These are phyloP conservation scores for Mystacornis crossleyi DNA, from an alignment of 2,113 vertebrate species.

Conservation along the genomic window DNA sequence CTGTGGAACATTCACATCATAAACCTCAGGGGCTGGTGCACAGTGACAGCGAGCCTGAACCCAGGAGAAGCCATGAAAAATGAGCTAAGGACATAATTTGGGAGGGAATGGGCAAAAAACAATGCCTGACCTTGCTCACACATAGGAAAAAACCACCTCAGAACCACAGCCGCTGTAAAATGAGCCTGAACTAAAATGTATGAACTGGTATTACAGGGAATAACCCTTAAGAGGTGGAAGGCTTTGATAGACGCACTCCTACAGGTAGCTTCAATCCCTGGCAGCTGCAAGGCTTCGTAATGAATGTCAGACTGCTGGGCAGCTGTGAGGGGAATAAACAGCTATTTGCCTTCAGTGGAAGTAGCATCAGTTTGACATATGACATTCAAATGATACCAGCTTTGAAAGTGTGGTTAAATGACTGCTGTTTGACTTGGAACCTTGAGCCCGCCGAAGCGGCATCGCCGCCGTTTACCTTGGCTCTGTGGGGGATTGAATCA, in stretches of 20 bases:
- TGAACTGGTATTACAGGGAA: background rate
- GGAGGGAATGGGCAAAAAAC: background rate
- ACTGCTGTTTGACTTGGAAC: slow-evolving; percentile 26
- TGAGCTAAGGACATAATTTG: background rate
- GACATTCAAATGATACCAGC: slow-evolving; percentile 60
- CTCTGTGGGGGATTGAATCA: background rate
- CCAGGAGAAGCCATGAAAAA: background rate
- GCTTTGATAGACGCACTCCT: slow-evolving; percentile 27
- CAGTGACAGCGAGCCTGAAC: background rate
- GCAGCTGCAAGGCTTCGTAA: slow-evolving; percentile 40
- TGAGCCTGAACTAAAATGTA: background rate
- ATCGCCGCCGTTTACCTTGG: background rate
- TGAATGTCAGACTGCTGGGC: slow-evolving; percentile 58
- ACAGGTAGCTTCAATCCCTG: slow-evolving; percentile 49
- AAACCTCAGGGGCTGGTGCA: background rate
- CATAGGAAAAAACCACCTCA: background rate
- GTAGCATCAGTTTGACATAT: slow-evolving; percentile 46
- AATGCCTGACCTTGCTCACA: background rate
- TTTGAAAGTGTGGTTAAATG: slow-evolving; percentile 30
- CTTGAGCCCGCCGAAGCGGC: background rate
- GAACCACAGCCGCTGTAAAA: background rate
- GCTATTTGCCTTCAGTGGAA: slow-evolving; percentile 38
- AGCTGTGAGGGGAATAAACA: slow-evolving; percentile 60
- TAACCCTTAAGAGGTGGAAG: background rate
- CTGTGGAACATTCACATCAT: background rate